Conservation (phyloP, 30 jellyfish, hydroid and myxozoan species). For the Aurelia aurita complex sp. Pacific region DNA sequence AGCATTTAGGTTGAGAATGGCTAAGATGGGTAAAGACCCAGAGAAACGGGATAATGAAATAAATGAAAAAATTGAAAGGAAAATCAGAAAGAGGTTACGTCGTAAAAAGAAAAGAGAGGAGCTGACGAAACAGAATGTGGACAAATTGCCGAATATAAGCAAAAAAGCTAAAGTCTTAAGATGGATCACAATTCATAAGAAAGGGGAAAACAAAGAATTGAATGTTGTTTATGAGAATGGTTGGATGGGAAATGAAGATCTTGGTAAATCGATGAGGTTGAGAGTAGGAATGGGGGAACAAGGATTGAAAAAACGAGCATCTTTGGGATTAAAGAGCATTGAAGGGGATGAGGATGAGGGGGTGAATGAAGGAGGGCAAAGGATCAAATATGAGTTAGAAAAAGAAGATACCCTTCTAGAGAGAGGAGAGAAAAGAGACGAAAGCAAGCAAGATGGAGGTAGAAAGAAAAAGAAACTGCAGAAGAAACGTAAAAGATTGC, state of each 20-base stretch:
- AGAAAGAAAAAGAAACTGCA: background rate
- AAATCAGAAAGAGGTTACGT: conserved; percentile 15
- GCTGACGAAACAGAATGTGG: conserved; percentile 40
- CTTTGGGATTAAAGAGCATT: background rate
- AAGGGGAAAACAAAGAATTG: background rate
- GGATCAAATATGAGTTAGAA: background rate
- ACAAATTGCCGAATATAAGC: conserved; percentile 53
- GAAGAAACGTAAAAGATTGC: background rate
- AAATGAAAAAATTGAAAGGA: conserved; percentile 38
- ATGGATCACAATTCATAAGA: conserved; percentile 36
- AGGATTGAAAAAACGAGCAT: background rate
- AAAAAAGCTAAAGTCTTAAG: conserved; percentile 39
- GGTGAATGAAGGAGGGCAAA: background rate
- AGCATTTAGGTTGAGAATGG: conserved; percentile 66
- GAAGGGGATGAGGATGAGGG: background rate
- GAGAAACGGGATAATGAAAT: conserved; percentile 9
- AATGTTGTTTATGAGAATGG: conserved; percentile 41
- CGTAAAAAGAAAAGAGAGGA: conserved; percentile 18
- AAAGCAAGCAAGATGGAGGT: background rate
- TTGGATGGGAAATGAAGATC: conserved; percentile 35
- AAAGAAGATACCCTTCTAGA: background rate
- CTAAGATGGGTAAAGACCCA: conserved; percentile 65
- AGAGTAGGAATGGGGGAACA: background rate
- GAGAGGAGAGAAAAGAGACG: background rate
- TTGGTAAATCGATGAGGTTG: background rate